Percentiles rank a stretch among this genome's conserved stretches.
Evolutionary conservation across 2,888 invertebrate genomes (phyloP).

Genomic region (Schizaphis graminum): DNA sequence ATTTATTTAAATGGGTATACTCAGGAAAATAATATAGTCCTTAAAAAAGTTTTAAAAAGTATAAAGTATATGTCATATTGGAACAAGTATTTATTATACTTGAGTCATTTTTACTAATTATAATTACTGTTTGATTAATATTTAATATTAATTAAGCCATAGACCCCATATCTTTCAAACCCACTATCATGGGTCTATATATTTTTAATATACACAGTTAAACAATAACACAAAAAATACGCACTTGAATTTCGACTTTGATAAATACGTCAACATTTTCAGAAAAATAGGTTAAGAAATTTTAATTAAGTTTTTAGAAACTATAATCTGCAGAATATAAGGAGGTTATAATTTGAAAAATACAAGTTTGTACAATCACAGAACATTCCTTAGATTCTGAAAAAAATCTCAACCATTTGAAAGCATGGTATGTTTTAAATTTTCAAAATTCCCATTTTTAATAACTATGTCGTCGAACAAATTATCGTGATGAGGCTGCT

Average conservation of each 20-base stretch:
- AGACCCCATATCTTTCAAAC: background rate
- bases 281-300: too few species aligned
- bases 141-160: background rate
- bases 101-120: background rate
- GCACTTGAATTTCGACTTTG: too few species aligned
- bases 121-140: background rate
- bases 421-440: background rate
- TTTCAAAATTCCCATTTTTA: background rate
- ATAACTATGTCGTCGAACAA: background rate
- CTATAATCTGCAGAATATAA: too few species aligned
- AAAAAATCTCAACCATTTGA: background rate
- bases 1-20: background rate
- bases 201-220: too few species aligned
- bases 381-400: background rate
- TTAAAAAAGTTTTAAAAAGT: background rate
- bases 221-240: too few species aligned
- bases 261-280: too few species aligned
- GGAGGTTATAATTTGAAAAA: too few species aligned
- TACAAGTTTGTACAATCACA: too few species aligned
- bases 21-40: background rate
- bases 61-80: background rate
- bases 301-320: too few species aligned
- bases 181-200: background rate
- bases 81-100: background rate
- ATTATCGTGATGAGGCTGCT: background rate